Evolutionary conservation across 2,888 invertebrate genomes (phyloP), one percentile per base, ranked within the genome.

Genomic region (Hydropsyche betteni): DNA sequence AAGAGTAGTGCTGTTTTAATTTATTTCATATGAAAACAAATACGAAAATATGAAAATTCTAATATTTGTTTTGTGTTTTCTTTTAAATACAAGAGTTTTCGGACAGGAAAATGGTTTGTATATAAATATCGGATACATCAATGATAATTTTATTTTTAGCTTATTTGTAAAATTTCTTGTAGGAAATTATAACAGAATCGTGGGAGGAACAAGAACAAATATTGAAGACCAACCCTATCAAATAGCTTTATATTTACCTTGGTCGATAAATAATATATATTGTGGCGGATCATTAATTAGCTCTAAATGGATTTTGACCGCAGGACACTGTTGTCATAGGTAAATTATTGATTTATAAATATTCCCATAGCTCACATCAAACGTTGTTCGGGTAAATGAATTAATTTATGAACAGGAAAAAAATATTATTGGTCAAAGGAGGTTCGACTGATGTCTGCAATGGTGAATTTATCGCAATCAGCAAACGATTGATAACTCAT

Each of bases 281-380:
- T 70, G 70, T 52, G 70, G 70, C 0, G 70, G 70, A n/a, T 51
- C 53, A 12, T 34, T 70, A 53, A 70, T 70, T 10, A 4, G 12
- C 7, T n/a, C 24, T 2, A 53, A 70, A 53, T 70, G 70, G 70
- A 53, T 70, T n/a, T 52, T 70, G 52, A 70, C 70, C 2, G 70
- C 70, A 38, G 70, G 24, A 12, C 70, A 70, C 33, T 70, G 70
- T 53, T 50, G 34, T n/a, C 5, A 34, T 16, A 33, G 53, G 70
- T 70, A 52, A 34, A 34, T 69, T 8, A 44, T 8, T 44, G 10
- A 8, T 10, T 44, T 6, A 44, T 8, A 44, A 44, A 44, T 44
- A 44, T 44, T 44, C 6, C 10, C 4, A 44, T 1, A 44, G 7
- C 44, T 8, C 44, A 44, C 24, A 24, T 24, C 24, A 2, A 24